A percentile compares a stretch with the other conserved stretches of the same genome.
These are phyloP conservation scores for Cataglyphis cursor DNA, from an alignment of 2,888 invertebrate species.

Conservation along the genomic window DNA sequence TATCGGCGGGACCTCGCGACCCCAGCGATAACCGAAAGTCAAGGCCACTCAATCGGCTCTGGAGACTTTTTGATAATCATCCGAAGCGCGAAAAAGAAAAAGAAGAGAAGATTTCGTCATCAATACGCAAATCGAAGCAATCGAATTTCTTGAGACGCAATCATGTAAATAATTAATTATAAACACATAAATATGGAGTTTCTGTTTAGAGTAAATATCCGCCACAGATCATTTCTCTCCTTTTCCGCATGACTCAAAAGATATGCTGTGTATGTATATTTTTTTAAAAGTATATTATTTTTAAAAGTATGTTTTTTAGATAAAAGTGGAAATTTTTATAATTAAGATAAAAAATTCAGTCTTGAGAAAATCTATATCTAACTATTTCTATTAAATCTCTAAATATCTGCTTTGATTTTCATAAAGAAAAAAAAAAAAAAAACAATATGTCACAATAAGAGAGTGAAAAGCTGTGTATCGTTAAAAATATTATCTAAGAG, in stretches of 20 bases:
- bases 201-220: not conserved
- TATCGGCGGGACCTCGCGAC: slow-evolving; percentile 77
- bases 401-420: not conserved
- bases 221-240: not conserved
- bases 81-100: slow-evolving; percentile 34
- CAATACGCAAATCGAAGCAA: slow-evolving; percentile 1
- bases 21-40: slow-evolving; percentile 83
- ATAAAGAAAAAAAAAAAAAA: not conserved
- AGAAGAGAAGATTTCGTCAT: slow-evolving; percentile 25
- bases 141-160: not conserved
- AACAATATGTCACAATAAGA: not conserved
- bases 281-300: slow-evolving; percentile 1
- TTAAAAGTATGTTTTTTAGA: not conserved
- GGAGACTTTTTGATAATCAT: slow-evolving; percentile 69
- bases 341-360: not conserved
- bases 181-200: not conserved
- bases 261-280: not conserved
- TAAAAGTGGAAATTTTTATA: not conserved
- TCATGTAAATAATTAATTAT: slow-evolving; percentile 14
- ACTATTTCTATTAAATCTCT: too few relatives aligned
- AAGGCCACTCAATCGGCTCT: slow-evolving; percentile 81
- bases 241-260: not conserved
- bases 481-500: not conserved
- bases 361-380: not conserved
- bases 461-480: not conserved